Evolutionary conservation across 2,888 invertebrate species (phyloP).

Genomic region (Pristionchus fissidentatus): DNA sequence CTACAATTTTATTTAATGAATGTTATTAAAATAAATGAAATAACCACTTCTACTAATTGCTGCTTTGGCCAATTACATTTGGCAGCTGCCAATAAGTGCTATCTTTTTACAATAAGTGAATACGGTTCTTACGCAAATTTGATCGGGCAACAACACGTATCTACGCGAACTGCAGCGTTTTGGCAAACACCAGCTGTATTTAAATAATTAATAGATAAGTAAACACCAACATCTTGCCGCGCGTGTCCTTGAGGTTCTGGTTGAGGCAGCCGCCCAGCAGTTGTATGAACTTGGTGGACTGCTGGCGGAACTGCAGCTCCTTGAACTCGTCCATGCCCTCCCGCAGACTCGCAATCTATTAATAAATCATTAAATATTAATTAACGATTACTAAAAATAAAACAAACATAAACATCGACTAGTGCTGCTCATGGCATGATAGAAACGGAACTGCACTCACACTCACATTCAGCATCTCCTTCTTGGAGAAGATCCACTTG

Average conservation of each 20-base stretch:
- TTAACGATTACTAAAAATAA: background rate
- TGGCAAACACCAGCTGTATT: too few species aligned
- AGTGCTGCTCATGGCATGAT: background rate
- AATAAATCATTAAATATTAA: background rate
- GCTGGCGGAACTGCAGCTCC: conserved; percentile 94
- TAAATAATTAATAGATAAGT: background rate
- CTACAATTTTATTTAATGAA: too few species aligned
- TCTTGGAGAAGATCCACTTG: conserved; percentile 67
- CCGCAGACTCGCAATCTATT: conserved; percentile 54
- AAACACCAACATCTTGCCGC: conserved; percentile 87
- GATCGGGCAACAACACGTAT: too few species aligned
- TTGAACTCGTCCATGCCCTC: conserved; percentile 83
- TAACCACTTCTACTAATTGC: too few species aligned
- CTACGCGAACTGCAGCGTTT: too few species aligned
- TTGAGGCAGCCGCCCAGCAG: conserved; percentile 95
- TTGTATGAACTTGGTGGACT: conserved; percentile 97
- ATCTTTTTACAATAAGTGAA: background rate
- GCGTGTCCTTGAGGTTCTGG: conserved; percentile 56
- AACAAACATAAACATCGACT: background rate
- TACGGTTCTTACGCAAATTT: background rate
- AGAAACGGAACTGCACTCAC: background rate
- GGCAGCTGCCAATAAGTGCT: too few species aligned
- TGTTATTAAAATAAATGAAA: too few species aligned
- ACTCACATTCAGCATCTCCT: conserved; percentile 59
- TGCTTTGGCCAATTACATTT: too few species aligned